These are phyloP conservation scores for Lithophane ornitopus DNA, from an alignment of 2,888 invertebrate species.

Conservation along the genomic window DNA sequence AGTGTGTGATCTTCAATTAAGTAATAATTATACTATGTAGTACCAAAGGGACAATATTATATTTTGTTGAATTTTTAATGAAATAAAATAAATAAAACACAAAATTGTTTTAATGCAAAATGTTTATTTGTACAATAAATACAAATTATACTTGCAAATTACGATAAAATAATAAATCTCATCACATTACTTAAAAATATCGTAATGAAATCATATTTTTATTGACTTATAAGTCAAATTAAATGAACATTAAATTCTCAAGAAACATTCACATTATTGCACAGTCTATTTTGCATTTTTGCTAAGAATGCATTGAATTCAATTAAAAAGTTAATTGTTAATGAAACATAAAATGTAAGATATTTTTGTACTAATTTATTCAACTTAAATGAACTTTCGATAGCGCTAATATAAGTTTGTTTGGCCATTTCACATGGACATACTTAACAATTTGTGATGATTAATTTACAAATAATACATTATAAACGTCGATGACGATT, in stretches of 20 bases:
- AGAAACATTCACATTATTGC: constrained; percentile 79
- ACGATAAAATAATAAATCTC: constrained; percentile 88
- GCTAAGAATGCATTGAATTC: constrained; percentile 67
- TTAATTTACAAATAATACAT: constrained; percentile 66
- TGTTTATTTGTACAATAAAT: constrained; percentile 91
- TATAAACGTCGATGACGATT: constrained; percentile 46
- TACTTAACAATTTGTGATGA: constrained; percentile 76
- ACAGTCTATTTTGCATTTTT: constrained; percentile 76
- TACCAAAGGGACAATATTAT: constrained; percentile 30
- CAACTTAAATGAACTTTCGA: constrained; percentile 77
- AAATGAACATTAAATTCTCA: constrained; percentile 69
- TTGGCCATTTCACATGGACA: constrained; percentile 70
- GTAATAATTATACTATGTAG: constrained; percentile 10
- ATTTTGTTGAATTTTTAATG: constrained; percentile 33
- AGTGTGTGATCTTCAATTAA: constrained; percentile 32
- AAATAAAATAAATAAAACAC: constrained; percentile 69
- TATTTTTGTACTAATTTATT: constrained; percentile 87
- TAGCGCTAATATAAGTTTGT: constrained; percentile 71
- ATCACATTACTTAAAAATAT: constrained; percentile 84
- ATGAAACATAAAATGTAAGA: constrained; percentile 67
- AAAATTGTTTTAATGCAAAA: constrained; percentile 82
- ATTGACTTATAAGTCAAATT: constrained; percentile 71
- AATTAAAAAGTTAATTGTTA: constrained; percentile 65
- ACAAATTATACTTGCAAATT: constrained; percentile 89
- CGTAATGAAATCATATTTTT: constrained; percentile 76